phyloP scores from a whole-genome alignment of 2,888 invertebrate species.

The Operophtera brumata region DNA sequence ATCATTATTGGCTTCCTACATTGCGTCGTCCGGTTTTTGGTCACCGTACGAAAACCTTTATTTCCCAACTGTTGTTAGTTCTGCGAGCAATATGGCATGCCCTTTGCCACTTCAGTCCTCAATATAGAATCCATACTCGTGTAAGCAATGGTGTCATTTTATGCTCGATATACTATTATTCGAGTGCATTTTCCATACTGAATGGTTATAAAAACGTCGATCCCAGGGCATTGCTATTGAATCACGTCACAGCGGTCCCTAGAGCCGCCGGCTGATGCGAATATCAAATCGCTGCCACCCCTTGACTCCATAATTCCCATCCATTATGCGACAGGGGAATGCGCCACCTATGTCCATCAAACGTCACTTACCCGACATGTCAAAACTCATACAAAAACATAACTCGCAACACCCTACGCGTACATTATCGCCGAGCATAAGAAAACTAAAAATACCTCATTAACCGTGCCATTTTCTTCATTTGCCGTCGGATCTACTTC shows the following conservation, averaged over 20 bases:
- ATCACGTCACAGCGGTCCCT: slow-evolving; percentile 67
- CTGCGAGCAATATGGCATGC: too few relatives aligned
- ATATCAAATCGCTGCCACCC: slow-evolving; percentile 76
- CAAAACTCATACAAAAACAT: slow-evolving; percentile 34
- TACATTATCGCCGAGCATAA: slow-evolving; percentile 36
- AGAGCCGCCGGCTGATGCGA: slow-evolving; percentile 67
- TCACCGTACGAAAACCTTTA: too few relatives aligned
- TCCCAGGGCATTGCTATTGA: slow-evolving; percentile 60
- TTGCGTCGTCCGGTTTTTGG: too few relatives aligned
- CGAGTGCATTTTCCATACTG: slow-evolving; percentile 48
- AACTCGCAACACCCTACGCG: slow-evolving; percentile 29
- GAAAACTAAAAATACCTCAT: slow-evolving; percentile 65
- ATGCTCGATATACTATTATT: too few relatives aligned
- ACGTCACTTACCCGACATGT: slow-evolving; percentile 44
- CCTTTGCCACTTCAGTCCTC: too few relatives aligned
- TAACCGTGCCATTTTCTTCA: slow-evolving; percentile 66
- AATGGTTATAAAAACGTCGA: slow-evolving; percentile 59
- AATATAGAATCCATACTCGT: too few relatives aligned
- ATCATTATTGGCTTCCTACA: too few relatives aligned
- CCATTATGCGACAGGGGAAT: slow-evolving; percentile 66
- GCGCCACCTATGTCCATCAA: slow-evolving; percentile 59
- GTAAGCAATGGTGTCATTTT: too few relatives aligned
- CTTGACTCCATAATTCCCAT: slow-evolving; percentile 69
- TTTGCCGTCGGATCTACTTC: slow-evolving; percentile 55
- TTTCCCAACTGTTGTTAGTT: too few relatives aligned